Evolutionary conservation across 2,113 vertebrate genomes (phyloP).

Genomic region (Dicaeum eximium): DNA sequence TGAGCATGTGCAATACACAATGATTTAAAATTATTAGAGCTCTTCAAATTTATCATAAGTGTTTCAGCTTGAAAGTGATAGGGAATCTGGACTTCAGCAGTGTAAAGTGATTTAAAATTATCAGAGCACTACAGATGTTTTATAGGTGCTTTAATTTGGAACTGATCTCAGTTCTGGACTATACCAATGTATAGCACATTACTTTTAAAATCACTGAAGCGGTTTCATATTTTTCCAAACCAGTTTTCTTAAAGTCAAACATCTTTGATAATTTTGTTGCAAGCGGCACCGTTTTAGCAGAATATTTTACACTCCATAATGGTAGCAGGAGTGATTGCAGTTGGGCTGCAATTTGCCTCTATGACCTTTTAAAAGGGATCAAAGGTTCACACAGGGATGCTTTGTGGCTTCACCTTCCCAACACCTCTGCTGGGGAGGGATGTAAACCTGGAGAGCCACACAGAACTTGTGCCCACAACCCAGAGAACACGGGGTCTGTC

Average conservation of each 20-base stretch:
- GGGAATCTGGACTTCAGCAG: conserved; percentile 59
- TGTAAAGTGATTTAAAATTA: conserved; percentile 68
- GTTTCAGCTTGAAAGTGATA: conserved; percentile 68
- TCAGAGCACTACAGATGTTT: conserved; percentile 63
- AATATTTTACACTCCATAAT: conserved; percentile 10
- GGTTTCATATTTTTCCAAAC: conserved; percentile 27
- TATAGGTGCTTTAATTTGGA: conserved; percentile 70
- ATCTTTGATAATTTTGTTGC: conserved; percentile 40
- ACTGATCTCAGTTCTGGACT: conserved; percentile 56
- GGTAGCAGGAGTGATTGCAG: not conserved
- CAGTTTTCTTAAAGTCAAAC: not conserved
- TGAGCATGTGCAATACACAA: conserved; percentile 71
- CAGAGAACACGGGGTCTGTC: not conserved
- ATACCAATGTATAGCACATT: conserved; percentile 5
- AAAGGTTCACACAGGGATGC: rapidly evolving
- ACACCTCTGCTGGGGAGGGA: not conserved
- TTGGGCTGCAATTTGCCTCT: conserved; percentile 6
- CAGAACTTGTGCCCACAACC: not conserved
- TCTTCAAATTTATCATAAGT: conserved; percentile 69
- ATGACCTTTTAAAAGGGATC: not conserved
- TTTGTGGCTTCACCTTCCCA: not conserved
- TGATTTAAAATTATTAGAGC: conserved; percentile 75
- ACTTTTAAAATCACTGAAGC: conserved; percentile 28
- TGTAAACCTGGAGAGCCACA: not conserved
- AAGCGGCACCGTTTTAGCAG: conserved; percentile 43